Base-by-base conservation (phyloP, 2,888 invertebrate species). In the Eupithecia exiguata region DNA sequence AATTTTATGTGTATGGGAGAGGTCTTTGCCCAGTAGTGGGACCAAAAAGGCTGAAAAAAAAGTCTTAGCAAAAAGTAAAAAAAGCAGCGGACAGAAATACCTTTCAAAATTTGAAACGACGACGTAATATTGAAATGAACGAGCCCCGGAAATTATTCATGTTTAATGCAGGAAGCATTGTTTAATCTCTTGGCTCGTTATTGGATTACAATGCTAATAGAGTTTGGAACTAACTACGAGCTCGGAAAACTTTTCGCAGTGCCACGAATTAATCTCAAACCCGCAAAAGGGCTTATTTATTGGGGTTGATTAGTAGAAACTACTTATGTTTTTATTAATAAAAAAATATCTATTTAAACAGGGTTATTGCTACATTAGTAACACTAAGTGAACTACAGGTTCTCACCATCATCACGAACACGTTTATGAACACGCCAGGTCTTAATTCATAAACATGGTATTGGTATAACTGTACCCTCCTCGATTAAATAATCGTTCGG, bases 101-200 rank as follows among this genome's bases (percentile, higher is more conserved):
- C 16, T 16, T 35, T 36, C 14, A 36, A 6, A 18, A 18, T 35
- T 35, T 62, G 9, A 74, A 75, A 77, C 80, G 80, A 82, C 82
- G 80, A 82, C 82, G 83, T 81, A 79, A 80, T 82, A 77, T 80
- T 80, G 75, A 81, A 71, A 81, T 81, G 79, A 83, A 78, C 71
- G 75, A 72, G 71, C 72, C 21, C 36, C 58, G 65, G 70, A 77
- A 79, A 79, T 83, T 78, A 83, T 81, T 81, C 78, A 74, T 76
- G 71, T 72, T 76, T 72, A 77, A 80, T 74, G 70, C 70, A 78
- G 74, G 70, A 65, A 75, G 66, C 67, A 61, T 76, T 77, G 77
- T 77, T 77, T 78, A 78, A 79, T 75, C 75, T 76, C 72, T 70
- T 76, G 65, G 71, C 71, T 76, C 78, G 75, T 77, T 77, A 78